phyloP scores from a whole-genome alignment of 2,888 invertebrate genomes.

The Apodemia duryi region DNA sequence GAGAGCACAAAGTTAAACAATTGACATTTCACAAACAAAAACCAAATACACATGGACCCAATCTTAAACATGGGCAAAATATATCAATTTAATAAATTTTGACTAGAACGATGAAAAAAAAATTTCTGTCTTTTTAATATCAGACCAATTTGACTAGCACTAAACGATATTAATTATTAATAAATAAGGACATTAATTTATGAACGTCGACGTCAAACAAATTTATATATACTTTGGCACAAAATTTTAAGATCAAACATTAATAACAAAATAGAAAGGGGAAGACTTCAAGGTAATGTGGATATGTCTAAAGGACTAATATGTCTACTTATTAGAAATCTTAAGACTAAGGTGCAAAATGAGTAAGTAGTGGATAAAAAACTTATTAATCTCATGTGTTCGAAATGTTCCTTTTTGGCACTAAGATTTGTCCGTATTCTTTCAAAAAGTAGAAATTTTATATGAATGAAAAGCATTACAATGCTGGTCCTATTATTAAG shows the following conservation, averaged over 20 bases:
- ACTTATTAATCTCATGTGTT: conserved; percentile 21
- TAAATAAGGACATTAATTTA: conserved; percentile 41
- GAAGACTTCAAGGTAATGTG: conserved; percentile 68
- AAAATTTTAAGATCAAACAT: conserved; percentile 51
- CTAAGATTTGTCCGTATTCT: conserved; percentile 49
- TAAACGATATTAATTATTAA: conserved; percentile 46
- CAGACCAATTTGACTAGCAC: conserved; percentile 73
- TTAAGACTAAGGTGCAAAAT: conserved; percentile 72
- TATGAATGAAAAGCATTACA: conserved; percentile 51
- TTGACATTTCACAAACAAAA: conserved; percentile 46
- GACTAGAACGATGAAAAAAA: conserved; percentile 64
- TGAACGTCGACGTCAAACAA: conserved; percentile 43
- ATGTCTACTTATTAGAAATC: conserved; percentile 44
- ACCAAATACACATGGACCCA: conserved; percentile 40
- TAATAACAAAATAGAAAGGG: conserved; percentile 69
- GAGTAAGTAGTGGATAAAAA: conserved; percentile 56
- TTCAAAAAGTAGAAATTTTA: conserved; percentile 42
- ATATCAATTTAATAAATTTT: conserved; percentile 64
- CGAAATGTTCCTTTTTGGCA: conserved; percentile 51
- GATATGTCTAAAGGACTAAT: conserved; percentile 66
- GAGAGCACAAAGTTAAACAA: conserved; percentile 50
- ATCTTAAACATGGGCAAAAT: conserved; percentile 37
- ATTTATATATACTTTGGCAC: conserved; percentile 67
- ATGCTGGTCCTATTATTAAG: conserved; percentile 57
- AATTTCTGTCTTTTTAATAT: conserved; percentile 52